Percentiles rank a stretch among this genome's conserved stretches.
Evolutionary conservation across 2,797 vertebrate genomes (phyloP).

Genomic region (Ispidina lecontei): DNA sequence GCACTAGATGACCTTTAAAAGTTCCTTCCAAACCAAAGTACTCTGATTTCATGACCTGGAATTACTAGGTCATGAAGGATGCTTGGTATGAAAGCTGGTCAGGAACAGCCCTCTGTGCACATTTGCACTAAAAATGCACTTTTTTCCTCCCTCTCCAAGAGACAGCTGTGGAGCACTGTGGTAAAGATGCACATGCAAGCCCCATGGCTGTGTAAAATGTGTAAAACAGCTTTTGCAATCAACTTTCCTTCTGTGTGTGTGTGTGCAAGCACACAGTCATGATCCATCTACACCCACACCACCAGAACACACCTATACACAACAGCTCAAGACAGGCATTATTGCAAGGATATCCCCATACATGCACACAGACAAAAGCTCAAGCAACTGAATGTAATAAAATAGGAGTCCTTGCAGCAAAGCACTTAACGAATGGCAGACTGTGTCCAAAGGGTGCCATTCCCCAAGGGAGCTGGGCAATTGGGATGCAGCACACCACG

Average conservation of each 20-base stretch:
- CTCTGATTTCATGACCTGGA: not conserved
- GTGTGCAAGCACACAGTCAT: not conserved
- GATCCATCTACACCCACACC: not conserved
- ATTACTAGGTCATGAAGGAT: not conserved
- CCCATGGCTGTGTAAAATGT: not conserved
- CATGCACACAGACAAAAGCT: not conserved
- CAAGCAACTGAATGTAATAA: conserved; percentile 33
- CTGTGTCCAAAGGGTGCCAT: conserved; percentile 39
- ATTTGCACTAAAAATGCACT: not conserved
- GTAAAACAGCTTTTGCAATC: not conserved
- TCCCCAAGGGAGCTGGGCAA: not conserved
- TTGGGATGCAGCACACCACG: not conserved
- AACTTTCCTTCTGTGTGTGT: not conserved
- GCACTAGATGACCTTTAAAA: not conserved
- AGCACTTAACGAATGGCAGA: conserved; percentile 31
- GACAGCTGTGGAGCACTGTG: not conserved
- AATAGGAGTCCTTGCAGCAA: conserved; percentile 41
- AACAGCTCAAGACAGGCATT: conserved; percentile 19
- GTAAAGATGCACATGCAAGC: not conserved
- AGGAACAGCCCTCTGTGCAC: not conserved
- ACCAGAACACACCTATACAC: not conserved
- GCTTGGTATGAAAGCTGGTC: not conserved
- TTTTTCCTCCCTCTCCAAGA: not conserved
- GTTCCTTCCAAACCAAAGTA: not conserved
- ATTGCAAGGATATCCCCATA: not conserved